A percentile compares a stretch with the other conserved stretches of the same genome.
phyloP scores from a whole-genome alignment of 2,888 invertebrate species.

The Syritta pipiens region DNA sequence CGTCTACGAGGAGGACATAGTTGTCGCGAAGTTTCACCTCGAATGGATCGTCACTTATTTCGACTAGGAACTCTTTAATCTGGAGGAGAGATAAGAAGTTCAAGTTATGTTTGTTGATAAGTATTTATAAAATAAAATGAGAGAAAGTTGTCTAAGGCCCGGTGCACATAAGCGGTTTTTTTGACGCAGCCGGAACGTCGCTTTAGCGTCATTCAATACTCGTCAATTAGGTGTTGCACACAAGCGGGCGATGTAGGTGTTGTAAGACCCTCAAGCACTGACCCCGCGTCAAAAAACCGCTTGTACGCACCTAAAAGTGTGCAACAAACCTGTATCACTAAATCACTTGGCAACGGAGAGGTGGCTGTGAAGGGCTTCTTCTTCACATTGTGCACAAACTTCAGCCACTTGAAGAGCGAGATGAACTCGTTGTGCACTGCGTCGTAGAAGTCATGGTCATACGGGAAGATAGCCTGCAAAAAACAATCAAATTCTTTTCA shows the following conservation, averaged over 20 bases:
- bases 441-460: constrained; percentile 92
- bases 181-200: too few relatives aligned
- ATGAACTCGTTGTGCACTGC: constrained; percentile 93
- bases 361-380: constrained; percentile 85
- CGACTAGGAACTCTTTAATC: constrained; percentile 92
- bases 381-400: constrained; percentile 87
- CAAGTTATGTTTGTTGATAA: too few relatives aligned
- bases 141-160: too few relatives aligned
- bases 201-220: too few relatives aligned
- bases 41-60: constrained; percentile 98
- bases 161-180: too few relatives aligned
- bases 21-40: constrained; percentile 97
- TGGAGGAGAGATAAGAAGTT: constrained; percentile 79
- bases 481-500: not conserved
- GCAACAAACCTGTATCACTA: constrained; percentile 89
- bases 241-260: too few relatives aligned
- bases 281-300: too few relatives aligned
- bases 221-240: too few relatives aligned
- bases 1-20: constrained; percentile 96
- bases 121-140: too few relatives aligned
- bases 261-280: too few relatives aligned
- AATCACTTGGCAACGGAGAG: constrained; percentile 90
- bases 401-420: constrained; percentile 96
- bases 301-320: too few relatives aligned
- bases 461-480: constrained; percentile 86